phyloP scores from a whole-genome alignment of 1,140 invertebrate genomes.

The Leucophenga varia region DNA sequence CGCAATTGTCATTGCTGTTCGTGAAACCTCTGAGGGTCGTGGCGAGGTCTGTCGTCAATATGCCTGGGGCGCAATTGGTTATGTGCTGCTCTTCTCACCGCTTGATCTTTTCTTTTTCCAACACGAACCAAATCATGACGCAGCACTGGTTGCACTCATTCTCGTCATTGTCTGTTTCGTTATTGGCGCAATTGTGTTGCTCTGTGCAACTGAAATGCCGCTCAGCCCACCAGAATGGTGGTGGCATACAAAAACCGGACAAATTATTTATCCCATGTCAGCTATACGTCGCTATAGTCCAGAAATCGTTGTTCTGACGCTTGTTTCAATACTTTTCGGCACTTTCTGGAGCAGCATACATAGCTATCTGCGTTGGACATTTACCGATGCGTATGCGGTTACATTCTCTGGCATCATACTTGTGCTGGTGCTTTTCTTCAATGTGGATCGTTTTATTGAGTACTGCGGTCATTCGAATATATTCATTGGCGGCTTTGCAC shows the following conservation, averaged over 20 bases:
- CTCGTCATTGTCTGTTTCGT: slow-evolving; percentile 64
- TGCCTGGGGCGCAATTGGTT: slow-evolving; percentile 72
- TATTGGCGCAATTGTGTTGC: slow-evolving; percentile 37
- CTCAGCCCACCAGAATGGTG: slow-evolving; percentile 78
- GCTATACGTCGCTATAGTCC: slow-evolving; percentile 70
- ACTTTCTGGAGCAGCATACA: slow-evolving; percentile 78
- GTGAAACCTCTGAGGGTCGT: slow-evolving; percentile 74
- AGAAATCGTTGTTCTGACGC: slow-evolving; percentile 68
- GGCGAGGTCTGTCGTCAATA: slow-evolving; percentile 80
- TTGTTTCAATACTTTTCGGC: slow-evolving; percentile 71
- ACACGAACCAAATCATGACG: slow-evolving; percentile 20
- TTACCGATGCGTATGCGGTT: slow-evolving; percentile 27
- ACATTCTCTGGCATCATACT: slow-evolving; percentile 58
- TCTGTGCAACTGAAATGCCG: slow-evolving; percentile 62
- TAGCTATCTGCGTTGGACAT: slow-evolving; percentile 69
- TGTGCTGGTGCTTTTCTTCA: slow-evolving; percentile 70
- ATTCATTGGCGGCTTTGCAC: slow-evolving; percentile 75
- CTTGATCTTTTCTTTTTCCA: slow-evolving; percentile 60
- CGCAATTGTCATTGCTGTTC: slow-evolving; percentile 75
- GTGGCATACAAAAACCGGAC: slow-evolving; percentile 78
- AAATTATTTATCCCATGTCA: slow-evolving; percentile 72
- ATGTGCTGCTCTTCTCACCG: slow-evolving; percentile 70
- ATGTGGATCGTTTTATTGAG: slow-evolving; percentile 78
- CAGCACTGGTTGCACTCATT: slow-evolving; percentile 55
- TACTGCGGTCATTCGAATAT: slow-evolving; percentile 83